Conservation (phyloP, 2,888 invertebrate species). For the Nineta flava region DNA sequence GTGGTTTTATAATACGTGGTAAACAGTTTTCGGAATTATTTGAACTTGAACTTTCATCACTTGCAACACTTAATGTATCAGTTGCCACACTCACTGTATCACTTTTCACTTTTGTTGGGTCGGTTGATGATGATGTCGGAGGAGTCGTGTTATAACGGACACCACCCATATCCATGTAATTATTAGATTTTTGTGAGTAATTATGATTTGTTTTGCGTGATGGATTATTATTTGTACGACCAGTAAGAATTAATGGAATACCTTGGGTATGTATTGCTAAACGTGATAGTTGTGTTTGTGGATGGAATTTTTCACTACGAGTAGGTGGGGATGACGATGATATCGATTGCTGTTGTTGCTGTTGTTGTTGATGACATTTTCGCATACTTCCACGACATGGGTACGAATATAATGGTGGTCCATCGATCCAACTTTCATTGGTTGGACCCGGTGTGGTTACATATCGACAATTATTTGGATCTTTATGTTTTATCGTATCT, state of each 20-base stretch:
- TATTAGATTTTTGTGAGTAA: constrained; percentile 21
- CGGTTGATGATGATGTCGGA: constrained; percentile 11
- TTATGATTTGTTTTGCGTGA: constrained; percentile 13
- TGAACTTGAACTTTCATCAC: constrained; percentile 58
- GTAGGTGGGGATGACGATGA: background rate
- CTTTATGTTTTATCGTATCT: constrained; percentile 13
- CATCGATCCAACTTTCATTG: constrained; percentile 56
- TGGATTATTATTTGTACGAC: constrained; percentile 32
- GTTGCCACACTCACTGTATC: constrained; percentile 33
- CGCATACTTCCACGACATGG: constrained; percentile 13
- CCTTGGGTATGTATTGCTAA: constrained; percentile 73
- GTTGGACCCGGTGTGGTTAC: constrained; percentile 19
- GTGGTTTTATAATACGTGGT: constrained; percentile 76
- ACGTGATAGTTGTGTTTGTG: constrained; percentile 44
- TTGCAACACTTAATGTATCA: constrained; percentile 56
- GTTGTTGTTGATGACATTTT: constrained; percentile 6
- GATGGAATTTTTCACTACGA: constrained; percentile 11
- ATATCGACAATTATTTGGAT: constrained; percentile 2
- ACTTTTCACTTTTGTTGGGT: constrained; percentile 25
- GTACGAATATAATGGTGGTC: constrained; percentile 57
- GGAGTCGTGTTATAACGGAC: background rate
- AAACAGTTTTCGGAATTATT: constrained; percentile 55
- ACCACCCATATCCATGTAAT: constrained; percentile 13
- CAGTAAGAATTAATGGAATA: constrained; percentile 63
- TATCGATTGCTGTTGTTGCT: background rate